These are phyloP conservation scores for Sarcophaga caerulescens DNA, from an alignment of 2,888 invertebrate species.

Conservation along the genomic window DNA sequence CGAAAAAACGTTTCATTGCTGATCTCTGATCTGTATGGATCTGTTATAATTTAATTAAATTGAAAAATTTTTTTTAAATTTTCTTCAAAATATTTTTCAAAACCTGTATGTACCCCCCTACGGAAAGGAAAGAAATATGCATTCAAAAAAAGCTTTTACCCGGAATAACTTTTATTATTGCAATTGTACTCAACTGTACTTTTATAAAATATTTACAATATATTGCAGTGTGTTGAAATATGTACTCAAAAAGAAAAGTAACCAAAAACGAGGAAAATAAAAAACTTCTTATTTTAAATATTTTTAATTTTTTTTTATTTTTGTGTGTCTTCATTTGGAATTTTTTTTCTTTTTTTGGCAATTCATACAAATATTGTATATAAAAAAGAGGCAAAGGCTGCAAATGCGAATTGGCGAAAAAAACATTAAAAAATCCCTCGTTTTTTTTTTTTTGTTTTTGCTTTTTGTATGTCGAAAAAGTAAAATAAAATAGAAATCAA, in stretches of 20 bases:
- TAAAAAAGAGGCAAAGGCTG: background rate
- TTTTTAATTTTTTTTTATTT: too few relatives aligned
- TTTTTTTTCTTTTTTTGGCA: slow-evolving; percentile 5
- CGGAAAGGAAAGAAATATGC: too few relatives aligned
- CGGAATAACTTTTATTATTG: slow-evolving; percentile 12
- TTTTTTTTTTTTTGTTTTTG: slow-evolving; percentile 10
- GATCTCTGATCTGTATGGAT: too few relatives aligned
- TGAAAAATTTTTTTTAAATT: too few relatives aligned
- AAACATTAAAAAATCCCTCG: slow-evolving; percentile 18
- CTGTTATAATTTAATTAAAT: too few relatives aligned
- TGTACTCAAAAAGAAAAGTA: slow-evolving; percentile 1
- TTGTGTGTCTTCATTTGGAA: background rate
- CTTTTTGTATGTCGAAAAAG: slow-evolving; percentile 31
- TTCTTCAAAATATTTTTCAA: too few relatives aligned
- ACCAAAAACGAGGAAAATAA: background rate
- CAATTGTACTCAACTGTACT: slow-evolving; percentile 61
- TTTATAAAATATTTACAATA: slow-evolving; percentile 20
- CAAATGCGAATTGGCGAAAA: slow-evolving; percentile 2
- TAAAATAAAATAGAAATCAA: slow-evolving; percentile 67
- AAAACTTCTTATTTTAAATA: too few relatives aligned
- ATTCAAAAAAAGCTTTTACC: background rate
- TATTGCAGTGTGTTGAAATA: slow-evolving; percentile 27
- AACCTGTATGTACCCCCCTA: too few relatives aligned
- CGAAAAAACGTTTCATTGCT: too few relatives aligned
- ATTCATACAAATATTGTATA: background rate